Evolutionary conservation across 2,113 vertebrate genomes (phyloP), one percentile per base, ranked within the genome.

Genomic region (Dicerorhinus sumatrensis): DNA sequence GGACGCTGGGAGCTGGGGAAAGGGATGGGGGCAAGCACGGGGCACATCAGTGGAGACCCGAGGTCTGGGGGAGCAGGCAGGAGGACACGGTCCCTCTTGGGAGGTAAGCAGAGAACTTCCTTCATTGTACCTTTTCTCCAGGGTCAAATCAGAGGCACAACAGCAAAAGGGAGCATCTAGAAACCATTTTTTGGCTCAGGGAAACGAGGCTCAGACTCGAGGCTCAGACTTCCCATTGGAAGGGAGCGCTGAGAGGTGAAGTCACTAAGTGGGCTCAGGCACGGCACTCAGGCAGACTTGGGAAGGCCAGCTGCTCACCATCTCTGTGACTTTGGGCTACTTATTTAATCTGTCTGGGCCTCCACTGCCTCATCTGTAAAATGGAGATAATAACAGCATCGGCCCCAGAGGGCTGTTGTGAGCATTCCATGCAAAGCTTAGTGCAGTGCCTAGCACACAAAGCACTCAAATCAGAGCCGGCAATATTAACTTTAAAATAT

Each of bases 1-100:
- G 62, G 27, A 29, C 5, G 29, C 48, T 12, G 60, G 70, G 82
- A 54, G 42, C 63, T 13, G 27, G 75, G 60, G 20, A 62, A 2
- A 46, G 20, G 20, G 88, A 10, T 18, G 29, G 39, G 2, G 17
- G 8, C 17, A 33, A 72, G 36, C 10, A 2, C 0, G 0, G 70
- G 69, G 27, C 72, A 27, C 18, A 1, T 20, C 1, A 0, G 31
- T 3, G 62, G 70, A 18, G 58, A 60, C 27, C 16, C 0, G 6
- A 20, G 83, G 69, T 33, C 13, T 3, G 2, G 80, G 46, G 51
- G 17, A 33, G 31, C 29, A 21, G 75, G 31, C 29, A 21, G 75
- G 21, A 13, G 13, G 14, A 3, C 12, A 0, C 2, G 6, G 72
- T n/a, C 33, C 6, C 48, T 42, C 54, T 16, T 36, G 48, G 46